These are phyloP conservation scores for Caenorhabditis drosophilae DNA, from an alignment of 2,888 invertebrate species.

Conservation along the genomic window DNA sequence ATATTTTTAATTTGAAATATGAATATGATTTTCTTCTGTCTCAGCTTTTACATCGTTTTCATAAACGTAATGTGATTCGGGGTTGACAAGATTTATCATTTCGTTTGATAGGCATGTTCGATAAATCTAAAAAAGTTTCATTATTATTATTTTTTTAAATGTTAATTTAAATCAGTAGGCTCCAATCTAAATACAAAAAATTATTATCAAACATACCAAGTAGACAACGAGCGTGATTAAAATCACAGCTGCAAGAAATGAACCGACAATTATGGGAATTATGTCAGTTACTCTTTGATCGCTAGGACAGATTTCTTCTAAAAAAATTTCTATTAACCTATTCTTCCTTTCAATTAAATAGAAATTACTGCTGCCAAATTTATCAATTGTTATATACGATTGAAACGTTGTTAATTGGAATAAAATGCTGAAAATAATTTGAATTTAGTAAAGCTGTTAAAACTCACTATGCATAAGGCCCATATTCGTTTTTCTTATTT, in stretches of 20 bases:
- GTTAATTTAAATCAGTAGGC: too few relatives aligned
- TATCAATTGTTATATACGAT: slow-evolving; percentile 27
- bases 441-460: background rate
- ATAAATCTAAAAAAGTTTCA: slow-evolving; percentile 39
- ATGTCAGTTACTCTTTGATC: slow-evolving; percentile 48
- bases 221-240: slow-evolving; percentile 44
- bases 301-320: slow-evolving; percentile 43
- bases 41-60: slow-evolving; percentile 24
- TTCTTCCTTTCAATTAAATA: too few relatives aligned
- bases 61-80: slow-evolving; percentile 32
- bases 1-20: too few relatives aligned
- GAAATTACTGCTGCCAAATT: slow-evolving; percentile 34
- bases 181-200: background rate
- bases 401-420: slow-evolving; percentile 41
- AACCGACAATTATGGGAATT: slow-evolving; percentile 51
- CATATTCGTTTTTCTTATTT: slow-evolving; percentile 32
- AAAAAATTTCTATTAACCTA: slow-evolving; percentile 3
- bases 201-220: slow-evolving; percentile 21
- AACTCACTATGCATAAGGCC: slow-evolving; percentile 43
- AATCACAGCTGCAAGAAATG: slow-evolving; percentile 44
- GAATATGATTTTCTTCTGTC: slow-evolving; percentile 15
- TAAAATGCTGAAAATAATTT: slow-evolving; percentile 35
- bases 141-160: too few relatives aligned
- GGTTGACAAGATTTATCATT: slow-evolving; percentile 42
- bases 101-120: slow-evolving; percentile 50